Percentiles rank a stretch among this genome's conserved stretches.
These are phyloP conservation scores for Pseudococcus viburni DNA, from an alignment of 2,888 invertebrate genomes.

Conservation along the genomic window DNA sequence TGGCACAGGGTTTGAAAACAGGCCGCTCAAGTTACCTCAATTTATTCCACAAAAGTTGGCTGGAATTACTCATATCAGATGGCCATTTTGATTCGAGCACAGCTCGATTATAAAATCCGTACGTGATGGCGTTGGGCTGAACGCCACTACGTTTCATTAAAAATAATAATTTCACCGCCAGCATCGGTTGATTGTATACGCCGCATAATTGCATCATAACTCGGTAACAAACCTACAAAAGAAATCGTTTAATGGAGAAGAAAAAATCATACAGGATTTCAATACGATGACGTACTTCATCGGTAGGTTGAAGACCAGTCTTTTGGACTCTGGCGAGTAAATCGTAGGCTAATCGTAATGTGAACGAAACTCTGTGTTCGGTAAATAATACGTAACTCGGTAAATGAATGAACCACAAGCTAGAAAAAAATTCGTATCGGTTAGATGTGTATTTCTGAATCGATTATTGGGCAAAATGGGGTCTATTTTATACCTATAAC, in stretches of 20 bases:
- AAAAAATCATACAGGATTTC: slow-evolving; percentile 10
- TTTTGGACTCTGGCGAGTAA: slow-evolving; percentile 90
- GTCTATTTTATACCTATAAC: slow-evolving; percentile 76
- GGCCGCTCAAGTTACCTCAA: slow-evolving; percentile 74
- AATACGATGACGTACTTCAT: slow-evolving; percentile 78
- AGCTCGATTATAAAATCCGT: slow-evolving; percentile 87
- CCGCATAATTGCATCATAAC: slow-evolving; percentile 99
- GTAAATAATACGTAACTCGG: slow-evolving; percentile 85
- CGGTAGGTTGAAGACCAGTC: slow-evolving; percentile 78
- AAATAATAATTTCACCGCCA: slow-evolving; percentile 92
- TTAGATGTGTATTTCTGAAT: background rate
- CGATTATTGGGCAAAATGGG: background rate
- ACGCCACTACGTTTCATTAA: slow-evolving; percentile 94
- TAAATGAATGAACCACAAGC: slow-evolving; percentile 95
- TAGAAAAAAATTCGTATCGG: slow-evolving; percentile 68
- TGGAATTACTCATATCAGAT: slow-evolving; percentile 82
- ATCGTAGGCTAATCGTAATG: slow-evolving; percentile 86
- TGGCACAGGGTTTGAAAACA: too few relatives aligned
- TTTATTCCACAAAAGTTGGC: slow-evolving; percentile 93
- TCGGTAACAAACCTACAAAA: slow-evolving; percentile 88
- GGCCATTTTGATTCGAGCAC: slow-evolving; percentile 98
- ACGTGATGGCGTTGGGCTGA: slow-evolving; percentile 97
- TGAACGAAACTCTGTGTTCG: slow-evolving; percentile 83
- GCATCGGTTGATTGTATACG: slow-evolving; percentile 90
- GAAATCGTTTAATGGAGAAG: slow-evolving; percentile 42